A percentile compares a stretch with the other conserved stretches of the same genome.
These are phyloP conservation scores for Scaptomyza flava DNA, from an alignment of 2,888 invertebrate genomes.

Conservation along the genomic window DNA sequence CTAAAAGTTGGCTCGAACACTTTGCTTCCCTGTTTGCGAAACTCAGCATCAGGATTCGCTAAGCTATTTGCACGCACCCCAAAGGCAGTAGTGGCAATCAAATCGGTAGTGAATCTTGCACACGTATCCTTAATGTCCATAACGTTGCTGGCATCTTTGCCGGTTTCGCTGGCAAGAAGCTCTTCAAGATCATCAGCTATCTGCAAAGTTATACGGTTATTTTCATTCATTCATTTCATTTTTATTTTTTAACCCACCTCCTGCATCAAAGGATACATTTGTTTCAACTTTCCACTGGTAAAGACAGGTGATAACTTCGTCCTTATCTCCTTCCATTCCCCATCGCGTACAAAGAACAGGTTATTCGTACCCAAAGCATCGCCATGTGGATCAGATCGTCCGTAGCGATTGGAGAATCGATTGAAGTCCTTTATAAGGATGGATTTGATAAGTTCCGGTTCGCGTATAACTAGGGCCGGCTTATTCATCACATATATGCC, in stretches of 20 bases:
- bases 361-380: conserved; percentile 84
- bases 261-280: conserved; percentile 82
- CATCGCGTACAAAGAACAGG: conserved; percentile 84
- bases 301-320: conserved; percentile 85
- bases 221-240: no score
- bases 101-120: conserved; percentile 80
- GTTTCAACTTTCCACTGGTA: conserved; percentile 83
- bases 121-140: conserved; percentile 79
- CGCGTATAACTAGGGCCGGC: conserved; percentile 84
- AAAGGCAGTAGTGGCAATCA: conserved; percentile 82
- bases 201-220: conserved; percentile 38
- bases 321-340: conserved; percentile 84
- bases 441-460: conserved; percentile 84
- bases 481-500: conserved; percentile 84
- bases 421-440: conserved; percentile 85
- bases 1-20: conserved; percentile 60
- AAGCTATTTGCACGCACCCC: conserved; percentile 81
- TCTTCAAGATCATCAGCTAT: conserved; percentile 73
- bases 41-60: conserved; percentile 79
- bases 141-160: conserved; percentile 34
- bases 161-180: conserved; percentile 40
- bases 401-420: conserved; percentile 81
- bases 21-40: conserved; percentile 73
- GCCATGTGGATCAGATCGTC: conserved; percentile 70
- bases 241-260: conserved; percentile 59